Base-by-base conservation (phyloP, 1,140 invertebrate species). In the Drosophila kanapiae region DNA sequence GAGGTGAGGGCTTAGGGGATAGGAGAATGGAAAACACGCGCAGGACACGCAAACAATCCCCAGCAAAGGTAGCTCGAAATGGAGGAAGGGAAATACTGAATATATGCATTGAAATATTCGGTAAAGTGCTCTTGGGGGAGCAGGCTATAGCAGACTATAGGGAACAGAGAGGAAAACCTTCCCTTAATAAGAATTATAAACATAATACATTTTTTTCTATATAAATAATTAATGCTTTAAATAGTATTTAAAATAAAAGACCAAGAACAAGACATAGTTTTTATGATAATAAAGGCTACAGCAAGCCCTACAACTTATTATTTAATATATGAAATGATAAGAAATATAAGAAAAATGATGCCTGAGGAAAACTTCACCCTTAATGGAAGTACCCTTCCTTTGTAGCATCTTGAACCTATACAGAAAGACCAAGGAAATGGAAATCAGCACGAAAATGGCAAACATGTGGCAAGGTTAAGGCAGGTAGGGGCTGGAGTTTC, bases 401-500 rank as follows among this genome's bases (percentile, higher is more conserved):
- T 27, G 11, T 13, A n/a, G 10, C 14, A 1, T 23, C 16, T 48
- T 16, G 4, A 16, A 47, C n/a, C 16, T 35, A 57, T 23, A 11
- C 13, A 27, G 13, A 35, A 40, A 72, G 10, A 37, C 27, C 45
- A 49, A 11, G 42, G 31, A 63, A 69, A 63, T 47, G 48, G 35
- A 72, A 79, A 67, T 74, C 61, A 53, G 63, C 63, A 56, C 31
- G 43, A 69, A 70, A 80, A 75, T 78, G 75, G 75, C 59, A 53
- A 78, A 71, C 75, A 74, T 63, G 75, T 69, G 80, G 54, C 75
- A 67, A 78, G 75, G 57, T 45, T 45, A 70, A 23, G 23, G 18
- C 35, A 59, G 42, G 64, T 49, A 64, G 64, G 6, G 13, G 23
- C 23, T 29, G 11, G 33, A 33, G 35, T 42, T 67, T 59, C 42